Evolutionary conservation across 1,140 invertebrate species (phyloP).

Genomic region (Drosophila persimilis): DNA sequence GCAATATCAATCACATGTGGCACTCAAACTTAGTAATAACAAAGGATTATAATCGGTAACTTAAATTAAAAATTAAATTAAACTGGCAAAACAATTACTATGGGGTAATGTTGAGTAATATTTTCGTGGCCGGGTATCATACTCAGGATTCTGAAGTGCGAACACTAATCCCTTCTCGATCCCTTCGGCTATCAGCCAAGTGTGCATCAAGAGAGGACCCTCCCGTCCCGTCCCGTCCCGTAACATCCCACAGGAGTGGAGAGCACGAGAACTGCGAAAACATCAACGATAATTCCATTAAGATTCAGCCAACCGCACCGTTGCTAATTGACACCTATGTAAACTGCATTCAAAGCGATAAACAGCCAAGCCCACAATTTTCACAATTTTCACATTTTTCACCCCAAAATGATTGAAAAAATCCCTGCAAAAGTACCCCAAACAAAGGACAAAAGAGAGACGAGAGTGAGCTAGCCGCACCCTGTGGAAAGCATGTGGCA

Average conservation of each 20-base stretch:
- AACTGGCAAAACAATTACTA: background rate
- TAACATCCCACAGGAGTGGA: background rate
- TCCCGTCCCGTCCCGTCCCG: too few relatives aligned
- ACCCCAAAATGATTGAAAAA: slow-evolving; percentile 40
- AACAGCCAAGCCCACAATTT: slow-evolving; percentile 60
- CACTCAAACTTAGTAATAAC: too few relatives aligned
- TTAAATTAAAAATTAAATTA: too few relatives aligned
- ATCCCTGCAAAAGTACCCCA: slow-evolving; percentile 50
- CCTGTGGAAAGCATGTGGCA: slow-evolving; percentile 14
- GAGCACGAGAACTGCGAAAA: slow-evolving; percentile 33
- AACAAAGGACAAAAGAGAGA: slow-evolving; percentile 36
- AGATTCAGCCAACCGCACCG: slow-evolving; percentile 74
- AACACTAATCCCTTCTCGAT: slow-evolving; percentile 28
- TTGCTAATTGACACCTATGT: slow-evolving; percentile 77
- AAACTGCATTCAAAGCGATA: slow-evolving; percentile 72
- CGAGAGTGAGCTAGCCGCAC: slow-evolving; percentile 37
- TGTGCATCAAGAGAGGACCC: background rate
- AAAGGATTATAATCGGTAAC: too few relatives aligned
- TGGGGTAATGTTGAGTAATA: too few relatives aligned
- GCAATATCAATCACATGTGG: too few relatives aligned
- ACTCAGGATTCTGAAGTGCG: slow-evolving; percentile 15
- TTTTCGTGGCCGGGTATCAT: slow-evolving; percentile 7
- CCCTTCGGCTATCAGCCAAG: slow-evolving; percentile 22
- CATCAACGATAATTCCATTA: slow-evolving; percentile 54
- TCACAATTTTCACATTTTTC: slow-evolving; percentile 18